A percentile compares a stretch with the other conserved stretches of the same genome.
Conservation (phyloP, 2,113 vertebrate genomes). For the Peromyscus leucopus region DNA sequence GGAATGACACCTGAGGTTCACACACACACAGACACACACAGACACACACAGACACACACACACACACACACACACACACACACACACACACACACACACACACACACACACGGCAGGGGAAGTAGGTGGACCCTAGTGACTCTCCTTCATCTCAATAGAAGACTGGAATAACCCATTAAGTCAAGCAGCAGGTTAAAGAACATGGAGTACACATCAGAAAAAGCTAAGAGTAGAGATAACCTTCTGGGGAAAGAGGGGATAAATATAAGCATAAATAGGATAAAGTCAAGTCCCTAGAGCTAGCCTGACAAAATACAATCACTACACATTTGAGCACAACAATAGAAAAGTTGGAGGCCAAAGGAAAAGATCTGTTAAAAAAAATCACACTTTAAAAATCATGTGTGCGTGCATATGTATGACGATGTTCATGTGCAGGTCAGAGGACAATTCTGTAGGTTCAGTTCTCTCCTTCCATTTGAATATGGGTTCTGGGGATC, state of each 20-base stretch:
- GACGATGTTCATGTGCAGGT: neutral
- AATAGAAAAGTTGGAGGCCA: neutral
- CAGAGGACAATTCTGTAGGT: neutral
- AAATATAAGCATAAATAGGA: neutral
- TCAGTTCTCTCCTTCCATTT: neutral
- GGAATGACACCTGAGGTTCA: neutral
- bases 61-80: neutral
- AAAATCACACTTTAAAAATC: neutral
- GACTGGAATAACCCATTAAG: neutral
- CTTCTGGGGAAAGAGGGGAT: neutral
- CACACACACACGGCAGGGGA: neutral
- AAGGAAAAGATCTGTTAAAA: neutral
- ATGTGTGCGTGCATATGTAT: neutral
- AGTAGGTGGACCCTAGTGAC: neutral
- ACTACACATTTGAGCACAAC: neutral
- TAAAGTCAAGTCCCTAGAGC: neutral
- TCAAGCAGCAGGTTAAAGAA: neutral
- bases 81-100: neutral
- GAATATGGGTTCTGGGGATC: neutral
- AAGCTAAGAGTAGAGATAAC: neutral
- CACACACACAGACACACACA: neutral
- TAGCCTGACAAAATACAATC: neutral
- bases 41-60: neutral
- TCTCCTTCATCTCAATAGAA: neutral
- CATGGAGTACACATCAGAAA: neutral